Base-by-base conservation (phyloP, 2,113 vertebrate species). In the Anarhynchus alexandrinus region DNA sequence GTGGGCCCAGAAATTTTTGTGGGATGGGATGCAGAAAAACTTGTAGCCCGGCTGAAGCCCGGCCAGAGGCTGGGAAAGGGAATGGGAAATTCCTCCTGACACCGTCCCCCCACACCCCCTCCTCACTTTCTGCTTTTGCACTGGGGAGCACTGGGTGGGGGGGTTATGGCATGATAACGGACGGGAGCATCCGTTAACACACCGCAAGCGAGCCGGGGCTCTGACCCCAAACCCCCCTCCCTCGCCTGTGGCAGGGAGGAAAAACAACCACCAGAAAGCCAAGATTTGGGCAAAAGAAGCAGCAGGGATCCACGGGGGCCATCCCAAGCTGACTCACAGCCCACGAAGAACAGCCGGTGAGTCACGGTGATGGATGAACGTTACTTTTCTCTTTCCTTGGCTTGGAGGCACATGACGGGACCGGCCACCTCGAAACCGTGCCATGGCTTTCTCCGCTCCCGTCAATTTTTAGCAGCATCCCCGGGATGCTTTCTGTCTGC, bases 11-110 rank as follows among this genome's bases (percentile, higher is more conserved):
- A 90, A 86, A 89, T 94, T 55, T 88, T 43, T 89, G 95, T 94
- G 96, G 96, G 95, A 84, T 90, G 90, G 76, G 96, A 97, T 79
- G 83, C 16, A 32, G 40, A 55, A 93, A 85, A 43, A 23, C 30
- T 88, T 18, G 32, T 57, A 84, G 49, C 16, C 32, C 3, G 2
- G 32, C 42, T 76, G 65, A 82, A 85, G 40, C 43, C n/a, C 15
- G 40, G 54, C 15, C 15, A 1, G 40, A 78, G 30, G 76, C 54
- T 94, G 84, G 59, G 81, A 76, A 91, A 36, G 62, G 5, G 58
- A 67, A 72, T 11, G 51, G 51, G 82, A 88, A 71, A 47, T 72
- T 80, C 29, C 86, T 85, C 21, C 55, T 55, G 65, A 22, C 11
- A 22, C 42, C 42, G 12, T n/a, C 43, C 11, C 43, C 40, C 23